phyloP scores from a whole-genome alignment of 2,888 invertebrate genomes.

The Agonopterix alstromeriana region DNA sequence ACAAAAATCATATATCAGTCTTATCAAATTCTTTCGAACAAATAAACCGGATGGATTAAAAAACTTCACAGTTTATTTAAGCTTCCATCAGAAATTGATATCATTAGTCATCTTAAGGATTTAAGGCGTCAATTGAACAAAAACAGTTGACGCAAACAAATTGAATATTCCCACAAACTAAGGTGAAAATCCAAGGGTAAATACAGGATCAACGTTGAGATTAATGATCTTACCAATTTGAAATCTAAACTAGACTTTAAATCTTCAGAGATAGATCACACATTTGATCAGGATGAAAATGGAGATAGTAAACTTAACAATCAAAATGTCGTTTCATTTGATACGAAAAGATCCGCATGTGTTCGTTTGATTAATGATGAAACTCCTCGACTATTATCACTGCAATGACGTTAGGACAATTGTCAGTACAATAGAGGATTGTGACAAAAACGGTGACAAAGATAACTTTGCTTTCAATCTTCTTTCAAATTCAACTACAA shows the following conservation, averaged over 20 bases:
- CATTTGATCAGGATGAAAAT: conserved; percentile 19
- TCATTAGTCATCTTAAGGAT: conserved; percentile 64
- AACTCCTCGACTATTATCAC: conserved; percentile 62
- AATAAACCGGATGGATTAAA: conserved; percentile 5
- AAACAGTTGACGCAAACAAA: conserved; percentile 71
- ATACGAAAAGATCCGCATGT: conserved; percentile 58
- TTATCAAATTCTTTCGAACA: background rate
- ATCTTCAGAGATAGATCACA: background rate
- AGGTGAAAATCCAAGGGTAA: conserved; percentile 73
- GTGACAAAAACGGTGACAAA: conserved; percentile 36
- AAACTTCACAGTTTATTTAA: conserved; percentile 26
- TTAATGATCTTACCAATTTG: conserved; percentile 41
- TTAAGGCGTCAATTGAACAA: conserved; percentile 70
- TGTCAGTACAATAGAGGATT: conserved; percentile 43
- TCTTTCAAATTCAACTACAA: background rate
- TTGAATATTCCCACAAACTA: conserved; percentile 71
- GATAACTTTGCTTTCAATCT: background rate
- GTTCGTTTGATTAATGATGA: conserved; percentile 61
- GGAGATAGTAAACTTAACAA: conserved; percentile 49
- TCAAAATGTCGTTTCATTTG: conserved; percentile 62
- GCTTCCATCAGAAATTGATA: conserved; percentile 42
- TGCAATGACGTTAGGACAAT: conserved; percentile 49
- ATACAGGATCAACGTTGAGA: conserved; percentile 56
- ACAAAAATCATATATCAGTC: too few relatives aligned
- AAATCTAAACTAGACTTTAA: background rate